Evolutionary conservation across 1,140 invertebrate genomes (phyloP), one percentile per base, ranked within the genome.

Genomic region (Rhizoglyphus robini): DNA sequence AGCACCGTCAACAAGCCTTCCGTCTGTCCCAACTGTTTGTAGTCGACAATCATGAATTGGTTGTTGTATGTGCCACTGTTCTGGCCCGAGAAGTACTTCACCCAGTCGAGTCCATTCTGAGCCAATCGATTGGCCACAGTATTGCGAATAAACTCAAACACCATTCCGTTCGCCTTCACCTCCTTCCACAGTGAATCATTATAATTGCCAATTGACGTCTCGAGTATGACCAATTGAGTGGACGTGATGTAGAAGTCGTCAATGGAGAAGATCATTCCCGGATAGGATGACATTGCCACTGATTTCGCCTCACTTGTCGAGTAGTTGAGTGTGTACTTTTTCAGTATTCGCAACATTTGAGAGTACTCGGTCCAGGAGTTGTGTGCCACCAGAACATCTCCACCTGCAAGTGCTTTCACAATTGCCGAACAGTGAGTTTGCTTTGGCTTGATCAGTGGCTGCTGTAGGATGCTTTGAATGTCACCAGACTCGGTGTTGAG

Each of bases 21-120:
- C 74, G 81, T 81, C 8, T 41, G 8, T 11, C 18, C 25, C 13
- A 27, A n/a, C 15, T 60, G 2, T 46, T 60, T 60, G 79, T 82
- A 85, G 75, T 93, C 86, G 0, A 91, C 78, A 13, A 87, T 77
- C 67, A 91, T 82, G 90, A 90, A 96, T 73, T 95, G 88, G 69
- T 91, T 89, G 72, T 86, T 87, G 63, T 88, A 82, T 32, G 88
- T 90, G 4, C 86, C 87, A 65, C 86, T 87, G 76, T 91, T 88
- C 73, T 82, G 83, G 23, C 72, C 69, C 11, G 72, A 68, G 70
- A 84, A 84, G 5, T 74, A 72, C 8, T 75, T 30, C 0, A 83
- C 82, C 92, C 91, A 96, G 3, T 81, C 77, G 30, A 78, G 75
- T 1, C 86, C 85, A 71, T 82, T 81, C 0, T 75, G 78, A 0